Conservation (phyloP, 2,797 vertebrate species). For the Scolopax bukidnonensis region DNA sequence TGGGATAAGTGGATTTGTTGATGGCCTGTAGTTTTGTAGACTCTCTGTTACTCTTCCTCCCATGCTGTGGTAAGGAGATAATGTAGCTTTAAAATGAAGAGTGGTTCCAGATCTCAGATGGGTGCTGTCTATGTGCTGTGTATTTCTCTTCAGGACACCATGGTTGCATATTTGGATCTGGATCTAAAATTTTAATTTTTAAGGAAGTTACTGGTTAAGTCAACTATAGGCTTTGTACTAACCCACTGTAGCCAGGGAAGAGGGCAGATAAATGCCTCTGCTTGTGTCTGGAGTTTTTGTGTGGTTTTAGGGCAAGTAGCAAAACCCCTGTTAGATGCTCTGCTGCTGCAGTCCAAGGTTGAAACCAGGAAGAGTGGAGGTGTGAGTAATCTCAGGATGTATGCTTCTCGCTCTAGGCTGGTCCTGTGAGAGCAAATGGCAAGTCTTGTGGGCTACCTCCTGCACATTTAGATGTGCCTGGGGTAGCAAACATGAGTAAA, state of each 20-base stretch:
- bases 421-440: not conserved
- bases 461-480: not conserved
- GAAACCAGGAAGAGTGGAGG: not conserved
- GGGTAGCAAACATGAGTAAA: not conserved
- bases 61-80: not conserved
- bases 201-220: not conserved
- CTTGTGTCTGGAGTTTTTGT: not conserved
- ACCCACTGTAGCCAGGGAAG: not conserved
- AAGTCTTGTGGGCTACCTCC: too few relatives aligned
- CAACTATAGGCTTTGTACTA: not conserved
- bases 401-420: not conserved
- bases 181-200: not conserved
- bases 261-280: not conserved
- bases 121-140: not conserved
- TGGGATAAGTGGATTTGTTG: not conserved
- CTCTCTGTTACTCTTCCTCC: not conserved
- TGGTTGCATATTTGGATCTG: not conserved
- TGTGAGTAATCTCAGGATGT: not conserved
- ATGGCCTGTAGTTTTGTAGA: not conserved
- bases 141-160: not conserved
- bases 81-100: not conserved
- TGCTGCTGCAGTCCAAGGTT: not conserved
- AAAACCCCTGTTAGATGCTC: not conserved
- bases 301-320: not conserved
- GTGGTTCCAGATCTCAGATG: not conserved